A percentile compares a stretch with the other conserved stretches of the same genome.
Evolutionary conservation across 2,888 invertebrate species (phyloP).

Genomic region (Copidosoma aretas): DNA sequence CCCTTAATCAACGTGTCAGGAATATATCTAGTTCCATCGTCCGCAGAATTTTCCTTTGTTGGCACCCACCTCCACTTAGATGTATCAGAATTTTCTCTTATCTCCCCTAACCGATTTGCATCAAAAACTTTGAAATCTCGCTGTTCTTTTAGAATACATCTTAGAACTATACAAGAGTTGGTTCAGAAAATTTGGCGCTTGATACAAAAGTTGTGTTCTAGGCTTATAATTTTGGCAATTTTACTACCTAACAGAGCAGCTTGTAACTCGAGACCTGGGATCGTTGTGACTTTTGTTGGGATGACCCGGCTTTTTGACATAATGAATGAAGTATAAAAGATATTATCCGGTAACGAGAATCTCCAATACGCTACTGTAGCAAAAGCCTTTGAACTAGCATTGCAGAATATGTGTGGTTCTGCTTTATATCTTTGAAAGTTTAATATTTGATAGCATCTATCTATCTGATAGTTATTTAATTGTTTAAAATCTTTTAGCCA

Average conservation of each 20-base stretch:
- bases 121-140: neutral
- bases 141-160: neutral
- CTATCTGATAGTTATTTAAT: conserved; percentile 31
- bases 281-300: neutral
- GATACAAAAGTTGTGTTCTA: neutral
- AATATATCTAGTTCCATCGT: neutral
- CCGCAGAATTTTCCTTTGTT: neutral
- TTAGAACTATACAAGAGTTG: neutral
- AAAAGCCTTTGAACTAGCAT: neutral
- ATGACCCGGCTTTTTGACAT: neutral
- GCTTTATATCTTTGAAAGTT: neutral
- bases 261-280: neutral
- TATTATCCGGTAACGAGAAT: neutral
- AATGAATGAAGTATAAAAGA: neutral
- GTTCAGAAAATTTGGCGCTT: neutral
- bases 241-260: neutral
- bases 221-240: no score
- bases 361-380: neutral
- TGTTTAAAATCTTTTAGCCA: conserved; percentile 5
- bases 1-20: no score
- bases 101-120: neutral
- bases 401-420: no score
- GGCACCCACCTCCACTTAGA: neutral
- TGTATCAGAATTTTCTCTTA: neutral
- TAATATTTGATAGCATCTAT: conserved; percentile 1